Evolutionary conservation across 2,797 vertebrate species (phyloP).

Genomic region (Aselliscus stoliczkanus): DNA sequence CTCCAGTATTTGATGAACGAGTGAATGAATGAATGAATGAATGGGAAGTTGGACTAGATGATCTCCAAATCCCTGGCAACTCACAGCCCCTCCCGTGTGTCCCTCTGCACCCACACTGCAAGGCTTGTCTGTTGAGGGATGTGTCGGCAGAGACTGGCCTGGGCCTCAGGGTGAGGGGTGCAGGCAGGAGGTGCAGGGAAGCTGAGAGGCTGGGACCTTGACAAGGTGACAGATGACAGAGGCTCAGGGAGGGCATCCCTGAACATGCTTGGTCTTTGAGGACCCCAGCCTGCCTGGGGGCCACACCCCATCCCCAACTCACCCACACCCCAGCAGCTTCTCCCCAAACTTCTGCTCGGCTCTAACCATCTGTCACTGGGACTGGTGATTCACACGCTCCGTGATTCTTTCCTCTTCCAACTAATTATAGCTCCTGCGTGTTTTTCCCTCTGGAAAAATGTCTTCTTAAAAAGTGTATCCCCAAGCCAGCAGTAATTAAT

Average conservation of each 20-base stretch:
- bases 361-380: slow-evolving; percentile 58
- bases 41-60: neutral
- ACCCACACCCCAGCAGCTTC: slow-evolving; percentile 16
- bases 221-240: neutral
- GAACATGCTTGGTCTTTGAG: neutral
- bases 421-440: slow-evolving; percentile 72
- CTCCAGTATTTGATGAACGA: neutral
- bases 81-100: neutral
- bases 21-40: neutral
- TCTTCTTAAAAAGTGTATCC: slow-evolving; percentile 59
- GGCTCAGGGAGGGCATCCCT: no score
- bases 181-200: neutral
- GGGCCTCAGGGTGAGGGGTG: neutral
- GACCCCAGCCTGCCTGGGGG: neutral
- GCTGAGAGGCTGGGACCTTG: neutral
- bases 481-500: slow-evolving; percentile 47
- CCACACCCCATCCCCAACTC: neutral
- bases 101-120: neutral
- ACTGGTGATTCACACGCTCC: slow-evolving; percentile 70
- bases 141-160: accelerated
- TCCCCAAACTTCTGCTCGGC: slow-evolving; percentile 9
- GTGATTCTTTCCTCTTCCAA: slow-evolving; percentile 56
- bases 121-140: neutral
- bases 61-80: neutral
- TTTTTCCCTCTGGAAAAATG: slow-evolving; percentile 54